Percentiles rank a stretch among this genome's conserved stretches.
Evolutionary conservation across 2,797 vertebrate species (phyloP).

Genomic region (Chelmon rostratus): DNA sequence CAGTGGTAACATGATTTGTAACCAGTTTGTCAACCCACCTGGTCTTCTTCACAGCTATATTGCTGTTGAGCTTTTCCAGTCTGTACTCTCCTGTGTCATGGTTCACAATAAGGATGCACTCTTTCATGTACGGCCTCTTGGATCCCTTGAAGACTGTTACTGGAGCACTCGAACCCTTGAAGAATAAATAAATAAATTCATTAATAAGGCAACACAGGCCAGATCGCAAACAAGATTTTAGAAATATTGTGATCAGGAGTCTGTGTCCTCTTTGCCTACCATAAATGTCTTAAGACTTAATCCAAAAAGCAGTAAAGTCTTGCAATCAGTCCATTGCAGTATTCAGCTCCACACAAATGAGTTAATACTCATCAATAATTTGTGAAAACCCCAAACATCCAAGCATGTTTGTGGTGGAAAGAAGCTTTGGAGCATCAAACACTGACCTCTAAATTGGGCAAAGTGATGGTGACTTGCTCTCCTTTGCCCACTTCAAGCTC

Average conservation of each 20-base stretch:
- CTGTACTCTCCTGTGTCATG: constrained; percentile 98
- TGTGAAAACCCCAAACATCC: not conserved
- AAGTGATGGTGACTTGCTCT: constrained; percentile 97
- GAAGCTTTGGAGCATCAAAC: not conserved
- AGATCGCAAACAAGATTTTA: not conserved
- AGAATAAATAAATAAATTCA: constrained; percentile 62
- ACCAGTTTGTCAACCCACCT: constrained; percentile 83
- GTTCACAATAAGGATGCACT: constrained; percentile 98
- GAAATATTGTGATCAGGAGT: not conserved
- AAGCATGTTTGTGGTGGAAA: not conserved
- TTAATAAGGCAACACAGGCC: constrained; percentile 23
- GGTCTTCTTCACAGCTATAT: constrained; percentile 98
- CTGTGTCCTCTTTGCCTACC: not conserved
- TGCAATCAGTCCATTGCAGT: not conserved
- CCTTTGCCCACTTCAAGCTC: constrained; percentile 97
- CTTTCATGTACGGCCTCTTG: constrained; percentile 97
- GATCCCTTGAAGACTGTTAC: constrained; percentile 98
- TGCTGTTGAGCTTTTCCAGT: constrained; percentile 98
- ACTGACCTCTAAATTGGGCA: constrained; percentile 96
- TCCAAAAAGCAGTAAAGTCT: not conserved
- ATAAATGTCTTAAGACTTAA: not conserved
- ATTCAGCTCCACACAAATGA: not conserved
- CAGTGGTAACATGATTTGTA: fast-evolving
- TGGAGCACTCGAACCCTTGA: constrained; percentile 95
- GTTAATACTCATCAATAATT: not conserved